Evolutionary conservation across 2,888 invertebrate species (phyloP), one percentile per base, ranked within the genome.

Genomic region (Anorthoa munda): DNA sequence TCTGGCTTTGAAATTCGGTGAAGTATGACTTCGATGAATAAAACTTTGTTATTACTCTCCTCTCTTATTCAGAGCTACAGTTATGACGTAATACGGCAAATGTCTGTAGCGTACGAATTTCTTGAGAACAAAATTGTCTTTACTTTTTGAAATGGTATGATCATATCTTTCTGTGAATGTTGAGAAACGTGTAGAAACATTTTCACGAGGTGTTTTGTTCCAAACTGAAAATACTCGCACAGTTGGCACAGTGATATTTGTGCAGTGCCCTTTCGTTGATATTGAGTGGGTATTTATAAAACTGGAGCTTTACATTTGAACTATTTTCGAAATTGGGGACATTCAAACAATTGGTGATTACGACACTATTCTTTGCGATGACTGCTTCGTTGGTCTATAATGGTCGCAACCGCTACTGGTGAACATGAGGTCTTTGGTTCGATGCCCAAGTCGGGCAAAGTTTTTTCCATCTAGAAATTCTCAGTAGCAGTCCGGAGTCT

Each of bases 11-110:
- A 73, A 75, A 67, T 70, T 76, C 65, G 9, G 48, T 55, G 58
- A 77, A 67, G 66, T 74, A 72, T 71, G 26, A n/a, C 70, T 71
- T 70, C 67, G 67, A 77, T 66, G 55, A 72, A 81, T 77, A 78
- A 66, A 77, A 72, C 68, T 68, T 66, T 61, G 56, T 55, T 68
- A 76, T 71, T 68, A 75, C 58, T 59, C 56, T 53, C 26, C 11
- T 61, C 53, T 66, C 68, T 21, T 65, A 65, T 63, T 72, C 66
- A 72, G 53, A 56, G 59, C 26, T 50, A 59, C 45, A 39, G 60
- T 81, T 77, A 63, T 66, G 65, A 67, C 59, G 46, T 81, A 65
- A 69, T 53, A 53, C n/a, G 46, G 45, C 46, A 66, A 58, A 76
- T 60, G 11, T 64, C 23, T 66, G 64, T 18, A n/a, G 12, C n/a